Conservation (phyloP, 2,113 vertebrate species). For the Panurus biarmicus region DNA sequence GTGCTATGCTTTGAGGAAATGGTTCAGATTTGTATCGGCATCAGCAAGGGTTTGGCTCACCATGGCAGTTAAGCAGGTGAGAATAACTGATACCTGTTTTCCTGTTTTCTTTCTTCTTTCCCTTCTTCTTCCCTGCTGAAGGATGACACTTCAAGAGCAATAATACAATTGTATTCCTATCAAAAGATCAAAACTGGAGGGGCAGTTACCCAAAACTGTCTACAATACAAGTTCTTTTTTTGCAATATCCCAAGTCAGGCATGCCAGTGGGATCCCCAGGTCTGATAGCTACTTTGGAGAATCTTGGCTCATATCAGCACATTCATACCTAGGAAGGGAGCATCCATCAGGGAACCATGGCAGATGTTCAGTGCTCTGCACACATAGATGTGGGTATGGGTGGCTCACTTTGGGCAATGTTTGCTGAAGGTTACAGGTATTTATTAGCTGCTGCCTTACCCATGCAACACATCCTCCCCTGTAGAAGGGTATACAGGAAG, state of each 20-base stretch:
- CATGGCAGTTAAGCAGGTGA: not conserved
- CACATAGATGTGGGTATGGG: not conserved
- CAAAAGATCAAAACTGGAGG: not conserved
- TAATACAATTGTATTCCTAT: not conserved
- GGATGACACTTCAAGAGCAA: not conserved
- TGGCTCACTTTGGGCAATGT: not conserved
- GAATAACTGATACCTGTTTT: not conserved
- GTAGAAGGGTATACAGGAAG: not conserved
- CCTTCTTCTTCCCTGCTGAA: not conserved
- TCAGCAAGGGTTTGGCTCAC: not conserved
- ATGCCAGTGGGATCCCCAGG: not conserved
- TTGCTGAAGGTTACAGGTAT: not conserved
- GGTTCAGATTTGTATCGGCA: not conserved
- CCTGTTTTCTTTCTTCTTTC: not conserved
- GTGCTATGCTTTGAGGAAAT: not conserved
- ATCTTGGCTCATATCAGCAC: not conserved
- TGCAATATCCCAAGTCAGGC: not conserved
- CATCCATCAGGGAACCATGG: not conserved
- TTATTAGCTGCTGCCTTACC: not conserved
- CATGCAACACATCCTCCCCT: not conserved
- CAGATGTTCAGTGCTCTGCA: not conserved
- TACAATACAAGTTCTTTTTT: not conserved
- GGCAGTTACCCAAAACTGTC: not conserved
- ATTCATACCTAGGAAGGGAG: not conserved
- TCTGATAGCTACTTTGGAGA: not conserved